Conservation (phyloP, 1,140 invertebrate genomes). For the Cydia pomonella region DNA sequence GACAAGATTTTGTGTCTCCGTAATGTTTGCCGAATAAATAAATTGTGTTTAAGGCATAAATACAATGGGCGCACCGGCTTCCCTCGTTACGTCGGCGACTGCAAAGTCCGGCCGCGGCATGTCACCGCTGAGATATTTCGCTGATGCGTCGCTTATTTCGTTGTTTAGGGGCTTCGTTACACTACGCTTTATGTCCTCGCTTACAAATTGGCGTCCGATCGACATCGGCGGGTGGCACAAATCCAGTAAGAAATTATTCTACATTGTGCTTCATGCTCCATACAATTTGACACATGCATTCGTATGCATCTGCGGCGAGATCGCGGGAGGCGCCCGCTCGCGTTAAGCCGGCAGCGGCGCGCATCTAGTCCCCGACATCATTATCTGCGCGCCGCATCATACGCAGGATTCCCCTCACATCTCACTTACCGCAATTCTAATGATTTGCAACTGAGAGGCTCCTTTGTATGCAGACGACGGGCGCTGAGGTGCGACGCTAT, state of each 20-base stretch:
- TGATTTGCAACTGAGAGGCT: slow-evolving; percentile 73
- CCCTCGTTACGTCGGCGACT: slow-evolving; percentile 77
- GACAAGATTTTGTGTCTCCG: slow-evolving; percentile 79
- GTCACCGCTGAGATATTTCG: slow-evolving; percentile 73
- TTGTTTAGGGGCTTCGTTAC: slow-evolving; percentile 77
- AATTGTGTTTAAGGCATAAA: slow-evolving; percentile 75
- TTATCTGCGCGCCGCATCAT: slow-evolving; percentile 60
- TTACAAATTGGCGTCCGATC: slow-evolving; percentile 70
- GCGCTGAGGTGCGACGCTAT: slow-evolving; percentile 59
- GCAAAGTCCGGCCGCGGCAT: slow-evolving; percentile 71
- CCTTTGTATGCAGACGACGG: slow-evolving; percentile 69
- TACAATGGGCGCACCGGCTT: slow-evolving; percentile 73
- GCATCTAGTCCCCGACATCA: slow-evolving; percentile 49
- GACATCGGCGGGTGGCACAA: slow-evolving; percentile 45
- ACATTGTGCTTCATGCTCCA: slow-evolving; percentile 49
- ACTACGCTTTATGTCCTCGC: slow-evolving; percentile 64
- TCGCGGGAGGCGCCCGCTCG: slow-evolving; percentile 44
- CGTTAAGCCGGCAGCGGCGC: slow-evolving; percentile 36
- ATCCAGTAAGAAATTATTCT: slow-evolving; percentile 49
- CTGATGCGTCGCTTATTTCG: slow-evolving; percentile 65
- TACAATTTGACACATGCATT: slow-evolving; percentile 35
- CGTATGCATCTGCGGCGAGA: slow-evolving; percentile 37
- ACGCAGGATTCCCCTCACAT: slow-evolving; percentile 69
- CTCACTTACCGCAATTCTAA: slow-evolving; percentile 74
- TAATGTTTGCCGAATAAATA: slow-evolving; percentile 80